phyloP scores from a whole-genome alignment of 2,113 vertebrate species.

The Podarcis cretensis region DNA sequence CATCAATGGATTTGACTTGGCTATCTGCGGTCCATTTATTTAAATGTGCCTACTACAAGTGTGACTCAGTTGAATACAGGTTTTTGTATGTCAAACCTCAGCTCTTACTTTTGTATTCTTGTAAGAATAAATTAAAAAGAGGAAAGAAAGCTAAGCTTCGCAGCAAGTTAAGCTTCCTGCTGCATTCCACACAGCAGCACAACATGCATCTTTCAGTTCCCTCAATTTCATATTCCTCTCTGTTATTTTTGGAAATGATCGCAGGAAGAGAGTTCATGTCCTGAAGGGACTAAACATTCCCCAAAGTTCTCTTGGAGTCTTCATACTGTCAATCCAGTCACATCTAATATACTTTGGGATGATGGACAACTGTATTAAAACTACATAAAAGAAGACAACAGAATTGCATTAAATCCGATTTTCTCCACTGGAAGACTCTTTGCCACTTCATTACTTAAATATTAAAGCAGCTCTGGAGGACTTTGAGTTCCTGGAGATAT shows the following conservation, averaged over 20 bases:
- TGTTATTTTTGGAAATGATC: slow-evolving; percentile 5
- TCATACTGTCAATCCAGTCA: neutral
- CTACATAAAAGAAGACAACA: neutral
- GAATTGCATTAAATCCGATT: neutral
- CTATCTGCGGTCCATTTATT: too few relatives aligned
- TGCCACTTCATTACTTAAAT: slow-evolving; percentile 6
- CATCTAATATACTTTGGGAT: neutral
- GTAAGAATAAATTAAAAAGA: neutral
- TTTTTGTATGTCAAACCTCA: neutral
- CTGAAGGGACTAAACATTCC: neutral
- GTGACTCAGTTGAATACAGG: too few relatives aligned
- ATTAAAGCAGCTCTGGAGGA: neutral
- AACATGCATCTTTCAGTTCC: neutral
- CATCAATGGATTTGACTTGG: too few relatives aligned
- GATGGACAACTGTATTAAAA: neutral
- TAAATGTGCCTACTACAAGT: too few relatives aligned
- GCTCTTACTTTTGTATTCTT: neutral
- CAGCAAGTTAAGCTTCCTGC: neutral
- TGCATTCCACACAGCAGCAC: neutral
- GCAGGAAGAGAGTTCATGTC: slow-evolving; percentile 2
- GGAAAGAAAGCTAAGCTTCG: neutral
- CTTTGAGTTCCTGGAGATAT: neutral
- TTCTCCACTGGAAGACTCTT: neutral
- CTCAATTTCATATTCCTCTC: neutral
- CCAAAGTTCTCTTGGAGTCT: neutral